These are phyloP conservation scores for Buteo buteo DNA, from an alignment of 2,113 vertebrate species.

Conservation along the genomic window DNA sequence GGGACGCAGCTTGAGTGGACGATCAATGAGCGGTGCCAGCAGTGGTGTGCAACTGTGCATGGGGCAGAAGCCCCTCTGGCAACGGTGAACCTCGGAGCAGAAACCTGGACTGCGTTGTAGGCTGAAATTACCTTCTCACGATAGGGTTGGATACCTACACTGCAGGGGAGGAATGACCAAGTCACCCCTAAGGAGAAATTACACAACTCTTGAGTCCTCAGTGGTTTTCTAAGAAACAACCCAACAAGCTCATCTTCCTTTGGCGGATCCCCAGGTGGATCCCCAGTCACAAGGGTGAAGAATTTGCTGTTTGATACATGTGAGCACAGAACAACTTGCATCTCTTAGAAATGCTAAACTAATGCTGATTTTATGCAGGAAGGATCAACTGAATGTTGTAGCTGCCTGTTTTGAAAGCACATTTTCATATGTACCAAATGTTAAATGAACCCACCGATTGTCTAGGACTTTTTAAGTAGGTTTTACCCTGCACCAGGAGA, in stretches of 20 bases:
- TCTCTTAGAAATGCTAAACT: neutral
- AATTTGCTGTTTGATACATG: neutral
- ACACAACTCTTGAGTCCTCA: neutral
- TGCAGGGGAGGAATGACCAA: neutral
- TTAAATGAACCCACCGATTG: neutral
- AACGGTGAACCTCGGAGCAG: neutral
- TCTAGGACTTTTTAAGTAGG: neutral
- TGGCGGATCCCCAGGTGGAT: neutral
- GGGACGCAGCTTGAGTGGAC: neutral
- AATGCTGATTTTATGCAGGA: neutral
- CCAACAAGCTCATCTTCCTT: neutral
- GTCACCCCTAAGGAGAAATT: neutral
- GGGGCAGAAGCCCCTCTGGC: neutral
- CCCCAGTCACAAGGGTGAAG: neutral
- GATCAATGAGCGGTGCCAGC: neutral
- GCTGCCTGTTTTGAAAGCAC: neutral
- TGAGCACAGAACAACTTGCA: neutral
- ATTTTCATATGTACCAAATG: neutral
- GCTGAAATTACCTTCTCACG: neutral
- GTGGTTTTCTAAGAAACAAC: neutral
- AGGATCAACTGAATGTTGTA: neutral
- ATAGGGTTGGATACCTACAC: neutral
- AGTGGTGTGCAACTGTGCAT: accelerated
- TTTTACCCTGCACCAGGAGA: neutral
- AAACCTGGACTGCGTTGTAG: neutral